These are phyloP conservation scores for Patella caerulea DNA, from an alignment of 2,888 invertebrate species.

Conservation along the genomic window DNA sequence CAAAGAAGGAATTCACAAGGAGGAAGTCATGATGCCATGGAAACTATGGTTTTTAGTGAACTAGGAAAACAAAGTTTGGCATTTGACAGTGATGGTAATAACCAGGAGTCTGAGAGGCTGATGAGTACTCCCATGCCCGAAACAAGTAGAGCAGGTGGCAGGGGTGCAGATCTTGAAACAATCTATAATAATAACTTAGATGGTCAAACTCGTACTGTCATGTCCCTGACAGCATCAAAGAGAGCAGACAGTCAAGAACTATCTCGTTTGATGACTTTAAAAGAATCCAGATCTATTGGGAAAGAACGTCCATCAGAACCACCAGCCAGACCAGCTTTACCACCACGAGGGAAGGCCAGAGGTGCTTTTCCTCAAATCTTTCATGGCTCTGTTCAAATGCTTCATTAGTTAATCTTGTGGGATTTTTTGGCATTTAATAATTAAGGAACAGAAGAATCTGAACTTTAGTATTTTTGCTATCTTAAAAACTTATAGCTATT, in stretches of 20 bases:
- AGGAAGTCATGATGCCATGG: conserved; percentile 42
- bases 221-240: background rate
- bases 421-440: no score
- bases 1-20: conserved; percentile 33
- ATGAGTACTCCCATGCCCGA: conserved; percentile 19
- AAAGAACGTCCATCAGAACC: background rate
- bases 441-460: no score
- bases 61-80: conserved; percentile 41
- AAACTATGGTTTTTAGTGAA: conserved; percentile 59
- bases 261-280: background rate
- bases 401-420: background rate
- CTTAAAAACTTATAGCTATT: no score
- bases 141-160: conserved; percentile 22
- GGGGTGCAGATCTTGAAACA: background rate
- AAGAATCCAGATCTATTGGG: background rate
- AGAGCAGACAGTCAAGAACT: background rate
- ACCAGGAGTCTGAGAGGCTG: background rate
- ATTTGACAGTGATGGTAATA: background rate
- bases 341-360: background rate
- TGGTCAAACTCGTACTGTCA: background rate
- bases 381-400: background rate
- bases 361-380: background rate
- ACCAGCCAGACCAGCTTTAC: background rate
- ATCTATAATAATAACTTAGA: background rate
- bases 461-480: no score